Conservation (phyloP, 2,113 vertebrate species). For the Ondatra zibethicus region DNA sequence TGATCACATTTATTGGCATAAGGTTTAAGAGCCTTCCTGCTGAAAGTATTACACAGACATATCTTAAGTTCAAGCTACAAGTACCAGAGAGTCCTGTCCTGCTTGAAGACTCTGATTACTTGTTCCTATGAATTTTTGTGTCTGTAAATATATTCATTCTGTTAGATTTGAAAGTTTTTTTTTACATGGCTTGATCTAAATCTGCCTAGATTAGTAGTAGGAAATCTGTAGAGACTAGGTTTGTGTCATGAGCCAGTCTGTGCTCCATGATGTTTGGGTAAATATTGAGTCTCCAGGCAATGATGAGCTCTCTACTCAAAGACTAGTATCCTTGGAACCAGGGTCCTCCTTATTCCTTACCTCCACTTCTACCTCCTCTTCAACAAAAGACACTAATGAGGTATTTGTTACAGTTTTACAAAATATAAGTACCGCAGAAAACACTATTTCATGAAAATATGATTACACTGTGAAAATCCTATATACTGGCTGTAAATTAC, state of each 20-base stretch:
- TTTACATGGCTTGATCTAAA: not conserved
- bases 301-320: not conserved
- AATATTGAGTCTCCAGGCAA: not conserved
- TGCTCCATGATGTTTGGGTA: not conserved
- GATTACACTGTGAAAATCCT: not conserved
- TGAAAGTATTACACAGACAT: not conserved
- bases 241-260: not conserved
- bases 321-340: not conserved
- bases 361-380: not conserved
- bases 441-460: not conserved
- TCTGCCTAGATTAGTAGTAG: not conserved
- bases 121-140: not conserved
- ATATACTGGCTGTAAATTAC: not conserved
- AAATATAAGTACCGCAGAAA: not conserved
- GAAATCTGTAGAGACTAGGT: not conserved
- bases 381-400: not conserved
- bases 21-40: not conserved
- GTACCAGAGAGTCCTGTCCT: not conserved
- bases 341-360: not conserved
- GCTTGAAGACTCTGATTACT: not conserved
- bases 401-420: not conserved
- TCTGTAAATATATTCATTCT: not conserved
- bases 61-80: not conserved
- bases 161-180: not conserved
- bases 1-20: not conserved